A percentile compares a stretch with the other conserved stretches of the same genome.
Conservation (phyloP, 2,113 vertebrate genomes). For the Caranx melampygus region DNA sequence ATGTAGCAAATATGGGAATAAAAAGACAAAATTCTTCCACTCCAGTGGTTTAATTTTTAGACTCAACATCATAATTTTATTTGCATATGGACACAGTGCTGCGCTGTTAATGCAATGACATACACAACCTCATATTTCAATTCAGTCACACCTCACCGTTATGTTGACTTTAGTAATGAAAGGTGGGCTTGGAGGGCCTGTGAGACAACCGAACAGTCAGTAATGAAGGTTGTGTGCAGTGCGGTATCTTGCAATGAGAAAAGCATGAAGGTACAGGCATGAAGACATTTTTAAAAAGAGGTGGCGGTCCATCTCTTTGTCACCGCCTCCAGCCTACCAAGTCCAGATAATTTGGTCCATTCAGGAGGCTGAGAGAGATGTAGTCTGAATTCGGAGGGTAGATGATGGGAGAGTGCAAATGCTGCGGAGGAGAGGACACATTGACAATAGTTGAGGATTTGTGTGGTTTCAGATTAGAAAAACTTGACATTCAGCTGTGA, state of each 20-base stretch:
- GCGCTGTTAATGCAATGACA: constrained; percentile 12
- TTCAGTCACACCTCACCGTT: constrained; percentile 50
- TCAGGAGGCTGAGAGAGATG: constrained; percentile 18
- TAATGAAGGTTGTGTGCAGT: constrained; percentile 35
- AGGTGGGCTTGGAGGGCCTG: constrained; percentile 24
- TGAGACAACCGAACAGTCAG: constrained; percentile 31
- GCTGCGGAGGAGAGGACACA: not conserved
- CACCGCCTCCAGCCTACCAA: constrained; percentile 1
- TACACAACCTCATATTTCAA: constrained; percentile 45
- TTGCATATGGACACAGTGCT: constrained; percentile 6
- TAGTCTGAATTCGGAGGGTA: not conserved
- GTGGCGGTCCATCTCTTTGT: constrained; percentile 28
- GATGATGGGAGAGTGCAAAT: not conserved
- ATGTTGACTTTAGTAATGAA: constrained; percentile 62
- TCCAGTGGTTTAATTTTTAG: not conserved
- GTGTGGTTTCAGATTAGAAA: not conserved
- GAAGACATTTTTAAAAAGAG: constrained; percentile 43
- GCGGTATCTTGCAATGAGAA: constrained; percentile 27
- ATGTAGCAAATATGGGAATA: not conserved
- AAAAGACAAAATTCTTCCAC: not conserved
- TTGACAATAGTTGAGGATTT: not conserved
- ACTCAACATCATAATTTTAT: not conserved
- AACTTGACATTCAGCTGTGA: not conserved
- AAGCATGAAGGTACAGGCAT: constrained; percentile 13
- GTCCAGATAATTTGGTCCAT: constrained; percentile 21